Base-by-base conservation (phyloP, 2,888 invertebrate genomes). In the Eristalinus sepulchralis region DNA sequence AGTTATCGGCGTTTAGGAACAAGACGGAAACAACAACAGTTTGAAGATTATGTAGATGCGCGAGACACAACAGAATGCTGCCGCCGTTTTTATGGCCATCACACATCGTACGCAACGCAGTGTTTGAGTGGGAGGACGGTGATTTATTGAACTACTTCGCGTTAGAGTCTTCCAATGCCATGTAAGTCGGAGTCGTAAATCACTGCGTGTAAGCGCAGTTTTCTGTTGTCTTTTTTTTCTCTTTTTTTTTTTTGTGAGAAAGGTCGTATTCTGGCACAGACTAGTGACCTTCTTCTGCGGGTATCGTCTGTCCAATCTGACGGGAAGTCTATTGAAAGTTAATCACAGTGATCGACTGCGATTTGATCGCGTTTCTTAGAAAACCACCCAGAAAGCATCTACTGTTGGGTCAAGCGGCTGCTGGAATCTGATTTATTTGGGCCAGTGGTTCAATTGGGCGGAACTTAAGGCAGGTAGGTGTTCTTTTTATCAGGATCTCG, bases 121-220 rank as follows among this genome's bases (percentile, higher is more conserved):
- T 6, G 39, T 22, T 68, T 53, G 70, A 63, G 84, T 84, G 67
- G 84, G 84, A 55, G 84, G 47, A 47, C 64, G 9, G 34, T 80
- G 84, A 84, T 84, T 80, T 84, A 84, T 80, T 62, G 71, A 47
- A 55, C 67, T 39, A 34, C 80, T 76, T 79, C 59, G 75, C 57
- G 83, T 70, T 71, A 70, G 59, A 62, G 34, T 62, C 53, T 67
- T 22, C 34, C 33, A 53, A 55, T 34, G 57, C 36, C 62, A 39
- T 33, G 60, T 83, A 77, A 77, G 55, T 64, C 22, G 24, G 33
- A 17, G 31, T 17, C 39, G 31, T 75, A 75, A 79, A 83, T 79
- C 79, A 79, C 11, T 2, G n/a, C 47, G 31, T 36, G 31, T 10
- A 47, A 47, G 27, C 27, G 27, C 47, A 17, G n/a, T 39, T 13